Evolutionary conservation across 2,797 vertebrate genomes (phyloP), one percentile per base, ranked within the genome.

Genomic region (Perodicticus potto): DNA sequence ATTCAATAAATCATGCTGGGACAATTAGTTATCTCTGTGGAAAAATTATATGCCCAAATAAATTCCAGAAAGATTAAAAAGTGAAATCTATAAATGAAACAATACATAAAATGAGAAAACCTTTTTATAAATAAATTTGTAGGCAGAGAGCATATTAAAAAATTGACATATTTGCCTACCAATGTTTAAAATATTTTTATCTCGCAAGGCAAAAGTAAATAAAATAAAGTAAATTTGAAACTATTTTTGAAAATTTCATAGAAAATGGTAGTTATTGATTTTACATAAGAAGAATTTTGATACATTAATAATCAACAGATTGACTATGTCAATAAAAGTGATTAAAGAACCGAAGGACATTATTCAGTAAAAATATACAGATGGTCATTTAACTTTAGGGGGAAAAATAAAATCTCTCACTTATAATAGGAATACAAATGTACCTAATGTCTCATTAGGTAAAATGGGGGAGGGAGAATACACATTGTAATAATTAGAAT

Each of bases 1-100:
- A 92, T 95, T 97, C 90, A 97, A n/a, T 83, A 94, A 93, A 91
- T 95, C 85, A 85, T 93, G 92, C 53, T 67, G 90, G 45, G 85
- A 77, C 76, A 97, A 97, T 95, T 96, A 91, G 61, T 89, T 96
- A 78, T 94, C 74, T 91, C 82, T 80, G 43, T 89, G 73, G 37
- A 93, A 57, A 78, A 97, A 93, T 88, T 82, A 81, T 32, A 76
- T 91, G 81, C 57, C 84, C 92, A 97, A 97, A 95, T 92, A 94
- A 96, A 93, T 95, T 91, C 25, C 43, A 92, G 67, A 92, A 87
- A 80, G 69, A 94, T 96, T 96, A 90, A 70, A 95, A 93, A 95
- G 63, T 90, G 37, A 87, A 91, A 83, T 87, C 55, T 90, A 88
- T 90, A 90, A 85, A 32, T 86, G 27, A 90, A 95, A 86, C 69